Base-by-base conservation (phyloP, 2,888 invertebrate species). In the Pimpla rufipes region DNA sequence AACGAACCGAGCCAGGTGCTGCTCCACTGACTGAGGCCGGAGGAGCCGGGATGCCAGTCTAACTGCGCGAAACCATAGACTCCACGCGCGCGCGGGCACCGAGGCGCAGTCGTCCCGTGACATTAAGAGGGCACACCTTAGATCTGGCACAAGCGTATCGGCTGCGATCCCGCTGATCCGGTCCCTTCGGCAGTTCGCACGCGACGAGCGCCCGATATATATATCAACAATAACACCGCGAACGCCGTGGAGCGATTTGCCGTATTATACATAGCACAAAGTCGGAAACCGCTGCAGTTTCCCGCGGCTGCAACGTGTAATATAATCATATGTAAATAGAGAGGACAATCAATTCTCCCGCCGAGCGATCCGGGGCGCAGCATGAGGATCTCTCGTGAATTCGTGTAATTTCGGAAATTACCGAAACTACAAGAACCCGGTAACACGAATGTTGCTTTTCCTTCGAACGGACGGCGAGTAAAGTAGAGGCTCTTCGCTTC, bases 71-170 rank as follows among this genome's bases (percentile, higher is more conserved):
- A 67, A 77, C 76, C 52, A 73, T 76, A 68, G 62, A 77, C 71
- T 75, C 75, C n/a, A n/a, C n/a, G n/a, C n/a, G n/a, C n/a, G n/a
- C n/a, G n/a, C n/a, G 29, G 50, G 70, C 74, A 74, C 52, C 50
- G 70, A 80, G 81, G 80, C 81, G 83, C 83, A 78, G 74, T 76
- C 81, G 79, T 84, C 79, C 81, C 87, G 84, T 87, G 87, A 87
- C 87, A 87, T 87, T 87, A 87, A 79, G 81, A 79, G 85, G 87
- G 81, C 85, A 86, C 85, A 86, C 87, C 86, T n/a, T 86, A 84
- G 79, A 87, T 86, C 83, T 85, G 87, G 83, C 87, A 86, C 85
- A 87, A 86, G 79, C 84, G 84, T 84, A 87, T 84, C 85, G 85
- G 50, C 67, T 66, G 59, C 74, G 79, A 85, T 86, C 85, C 77